These are phyloP conservation scores for Prionailurus bengalensis DNA, from an alignment of 2,113 vertebrate species.

Conservation along the genomic window DNA sequence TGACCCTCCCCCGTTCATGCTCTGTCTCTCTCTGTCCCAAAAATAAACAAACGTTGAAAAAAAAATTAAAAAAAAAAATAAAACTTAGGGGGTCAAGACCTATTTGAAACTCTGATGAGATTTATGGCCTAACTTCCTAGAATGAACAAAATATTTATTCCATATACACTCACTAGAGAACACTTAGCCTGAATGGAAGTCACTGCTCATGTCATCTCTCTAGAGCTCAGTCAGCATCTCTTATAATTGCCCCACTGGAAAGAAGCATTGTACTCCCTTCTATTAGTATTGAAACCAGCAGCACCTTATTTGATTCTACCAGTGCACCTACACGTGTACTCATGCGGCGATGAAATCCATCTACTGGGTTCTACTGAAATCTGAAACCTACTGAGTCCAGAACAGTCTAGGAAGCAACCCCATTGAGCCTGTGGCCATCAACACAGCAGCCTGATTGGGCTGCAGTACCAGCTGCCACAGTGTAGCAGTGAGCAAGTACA, in stretches of 20 bases:
- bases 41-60: too few species aligned
- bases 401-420: neutral
- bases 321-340: neutral
- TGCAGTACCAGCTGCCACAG: neutral
- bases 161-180: neutral
- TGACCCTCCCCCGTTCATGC: too few species aligned
- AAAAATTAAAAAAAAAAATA: neutral
- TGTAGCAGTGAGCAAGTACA: too few species aligned
- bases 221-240: neutral
- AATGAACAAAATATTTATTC: neutral
- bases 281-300: neutral
- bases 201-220: neutral
- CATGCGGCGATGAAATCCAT: neutral
- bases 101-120: constrained; percentile 30
- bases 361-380: neutral
- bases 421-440: neutral
- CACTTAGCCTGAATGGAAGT: neutral
- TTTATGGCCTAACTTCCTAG: neutral
- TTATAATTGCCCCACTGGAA: neutral
- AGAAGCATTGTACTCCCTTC: neutral
- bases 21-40: too few species aligned
- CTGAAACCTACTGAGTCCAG: neutral
- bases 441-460: too few species aligned
- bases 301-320: neutral
- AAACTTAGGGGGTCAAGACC: neutral